Conservation (phyloP, 1,140 invertebrate species). For the Trichoplusia ni region DNA sequence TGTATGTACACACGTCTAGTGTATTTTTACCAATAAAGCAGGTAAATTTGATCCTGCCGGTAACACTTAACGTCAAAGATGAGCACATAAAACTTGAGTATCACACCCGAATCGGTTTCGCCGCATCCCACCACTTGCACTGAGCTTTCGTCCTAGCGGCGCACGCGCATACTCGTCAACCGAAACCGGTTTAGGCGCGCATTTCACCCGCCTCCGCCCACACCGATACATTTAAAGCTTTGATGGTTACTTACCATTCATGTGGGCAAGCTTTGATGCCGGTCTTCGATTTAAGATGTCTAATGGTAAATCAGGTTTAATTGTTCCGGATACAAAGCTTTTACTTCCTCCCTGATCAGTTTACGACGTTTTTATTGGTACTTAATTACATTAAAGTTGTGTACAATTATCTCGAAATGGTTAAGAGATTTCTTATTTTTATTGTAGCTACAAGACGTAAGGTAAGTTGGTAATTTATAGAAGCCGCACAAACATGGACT, state of each 20-base stretch:
- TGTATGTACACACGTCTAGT: no score
- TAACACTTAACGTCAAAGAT: no score
- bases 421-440: no score
- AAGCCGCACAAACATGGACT: slow-evolving; percentile 2
- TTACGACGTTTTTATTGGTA: background rate
- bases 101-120: background rate
- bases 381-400: background rate
- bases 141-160: slow-evolving; percentile 29
- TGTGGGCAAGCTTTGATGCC: slow-evolving; percentile 16
- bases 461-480: background rate
- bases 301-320: background rate
- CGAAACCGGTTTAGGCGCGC: slow-evolving; percentile 16
- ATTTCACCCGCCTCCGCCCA: slow-evolving; percentile 27
- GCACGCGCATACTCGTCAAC: slow-evolving; percentile 6
- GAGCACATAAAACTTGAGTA: slow-evolving; percentile 2
- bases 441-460: no score
- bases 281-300: background rate
- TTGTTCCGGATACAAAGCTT: background rate
- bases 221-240: slow-evolving; percentile 19
- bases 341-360: background rate
- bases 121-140: slow-evolving; percentile 11
- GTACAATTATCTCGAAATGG: background rate
- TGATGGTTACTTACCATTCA: slow-evolving; percentile 14
- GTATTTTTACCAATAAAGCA: no score
- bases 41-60: no score